These are phyloP conservation scores for Phlogophora meticulosa DNA, from an alignment of 2,888 invertebrate genomes.

Conservation along the genomic window DNA sequence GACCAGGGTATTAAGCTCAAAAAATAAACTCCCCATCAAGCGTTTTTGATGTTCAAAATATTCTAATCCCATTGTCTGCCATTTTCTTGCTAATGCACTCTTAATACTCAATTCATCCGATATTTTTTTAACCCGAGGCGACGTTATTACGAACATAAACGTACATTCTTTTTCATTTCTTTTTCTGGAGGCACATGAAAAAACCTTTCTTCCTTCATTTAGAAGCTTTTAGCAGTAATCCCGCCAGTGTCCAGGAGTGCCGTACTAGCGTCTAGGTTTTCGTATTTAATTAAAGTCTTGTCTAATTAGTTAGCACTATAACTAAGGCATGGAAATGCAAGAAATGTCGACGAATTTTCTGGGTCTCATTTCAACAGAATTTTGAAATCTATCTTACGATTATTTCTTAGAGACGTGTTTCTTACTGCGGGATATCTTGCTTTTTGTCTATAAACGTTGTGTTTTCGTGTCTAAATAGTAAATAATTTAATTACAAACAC, in stretches of 20 bases:
- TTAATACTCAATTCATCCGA: slow-evolving; percentile 44
- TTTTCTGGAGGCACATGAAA: slow-evolving; percentile 44
- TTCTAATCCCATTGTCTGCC: slow-evolving; percentile 24
- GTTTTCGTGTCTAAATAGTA: too few species aligned
- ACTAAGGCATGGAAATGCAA: slow-evolving; percentile 41
- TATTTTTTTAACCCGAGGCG: slow-evolving; percentile 20
- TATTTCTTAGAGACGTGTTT: too few species aligned
- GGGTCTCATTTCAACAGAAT: background rate
- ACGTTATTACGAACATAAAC: slow-evolving; percentile 50
- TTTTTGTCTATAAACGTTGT: background rate
- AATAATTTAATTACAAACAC: too few species aligned
- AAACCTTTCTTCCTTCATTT: slow-evolving; percentile 61
- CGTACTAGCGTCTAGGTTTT: slow-evolving; percentile 64
- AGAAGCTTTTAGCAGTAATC: slow-evolving; percentile 72
- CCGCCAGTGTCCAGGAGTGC: slow-evolving; percentile 54
- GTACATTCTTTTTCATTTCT: slow-evolving; percentile 51
- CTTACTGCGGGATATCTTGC: background rate
- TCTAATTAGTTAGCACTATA: slow-evolving; percentile 63
- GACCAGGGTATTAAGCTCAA: background rate
- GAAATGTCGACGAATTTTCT: slow-evolving; percentile 28
- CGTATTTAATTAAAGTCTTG: slow-evolving; percentile 70
- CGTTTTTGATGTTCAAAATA: slow-evolving; percentile 20
- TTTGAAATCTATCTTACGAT: background rate
- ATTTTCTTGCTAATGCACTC: slow-evolving; percentile 32
- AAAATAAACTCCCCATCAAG: slow-evolving; percentile 11